These are phyloP conservation scores for Poeciliopsis presidionis DNA, from an alignment of 2,797 vertebrate genomes.

Conservation along the genomic window DNA sequence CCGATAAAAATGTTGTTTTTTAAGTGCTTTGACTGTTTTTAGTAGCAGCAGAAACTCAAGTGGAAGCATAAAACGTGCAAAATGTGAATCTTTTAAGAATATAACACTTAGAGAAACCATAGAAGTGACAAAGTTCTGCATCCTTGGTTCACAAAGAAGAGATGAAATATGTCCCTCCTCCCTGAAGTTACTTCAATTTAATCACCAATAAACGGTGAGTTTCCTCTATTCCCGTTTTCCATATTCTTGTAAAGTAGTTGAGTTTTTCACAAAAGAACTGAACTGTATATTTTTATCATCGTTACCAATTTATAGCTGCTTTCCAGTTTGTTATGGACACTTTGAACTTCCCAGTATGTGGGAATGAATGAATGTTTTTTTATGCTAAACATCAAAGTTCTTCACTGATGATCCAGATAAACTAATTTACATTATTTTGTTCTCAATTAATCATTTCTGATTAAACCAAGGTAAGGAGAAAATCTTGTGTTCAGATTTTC, in stretches of 20 bases:
- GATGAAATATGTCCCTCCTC: background rate
- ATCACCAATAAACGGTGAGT: background rate
- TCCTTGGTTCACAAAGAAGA: background rate
- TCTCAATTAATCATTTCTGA: background rate
- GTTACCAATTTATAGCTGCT: background rate
- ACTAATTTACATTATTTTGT: background rate
- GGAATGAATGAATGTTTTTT: background rate
- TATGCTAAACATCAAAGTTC: background rate
- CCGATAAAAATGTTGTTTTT: no score
- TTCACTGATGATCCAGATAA: background rate
- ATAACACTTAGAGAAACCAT: no score
- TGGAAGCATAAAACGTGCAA: no score
- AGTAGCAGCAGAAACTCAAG: no score
- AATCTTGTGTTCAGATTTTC: background rate
- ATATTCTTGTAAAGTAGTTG: background rate
- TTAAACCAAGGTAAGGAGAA: background rate
- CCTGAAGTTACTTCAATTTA: background rate
- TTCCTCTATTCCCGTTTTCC: background rate
- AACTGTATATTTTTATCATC: background rate
- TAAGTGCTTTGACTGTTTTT: no score
- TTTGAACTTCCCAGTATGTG: no score
- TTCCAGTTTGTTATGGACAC: background rate
- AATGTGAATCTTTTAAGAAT: no score
- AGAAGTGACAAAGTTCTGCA: no score
- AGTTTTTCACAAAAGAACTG: background rate